Evolutionary conservation across 2,113 vertebrate genomes (phyloP), one percentile per base, ranked within the genome.

Genomic region (Vimba vimba): DNA sequence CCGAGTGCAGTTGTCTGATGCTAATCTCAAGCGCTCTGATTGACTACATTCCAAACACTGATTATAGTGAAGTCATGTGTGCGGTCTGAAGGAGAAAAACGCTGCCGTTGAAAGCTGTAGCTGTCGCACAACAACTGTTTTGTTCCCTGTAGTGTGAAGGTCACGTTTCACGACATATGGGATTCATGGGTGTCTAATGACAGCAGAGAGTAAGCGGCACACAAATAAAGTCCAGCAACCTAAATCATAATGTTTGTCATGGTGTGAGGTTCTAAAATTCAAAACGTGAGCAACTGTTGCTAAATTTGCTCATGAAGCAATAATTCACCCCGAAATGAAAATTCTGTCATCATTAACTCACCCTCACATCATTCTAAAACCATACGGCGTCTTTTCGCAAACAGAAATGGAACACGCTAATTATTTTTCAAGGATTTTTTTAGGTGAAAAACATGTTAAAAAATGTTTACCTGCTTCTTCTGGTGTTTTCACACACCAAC

Each of bases 41-140:
- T 47, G 60, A 36, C 60, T 83, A 71, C 47, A 81, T 62, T 75
- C 77, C 60, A 50, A 45, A 39, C 62, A 62, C 43, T 86, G 85
- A 86, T 86, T 86, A 86, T 17, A 64, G 45, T 82, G 57, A 71
- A 82, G 79, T 83, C 81, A 82, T 80, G 71, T 66, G 78, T 82
- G 62, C 15, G n/a, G 79, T 55, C 79, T 82, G 27, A 69, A 69
- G 62, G 27, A 82, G 68, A 43, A 64, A 81, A 82, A 33, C 47
- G 52, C 59, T 83, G 52, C 69, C 55, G 30, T 45, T 55, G 23
- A 69, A 83, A 76, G 71, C 57, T 75, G 30, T 82, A 60, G 43
- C 57, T 27, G 23, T 43, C 45, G 12, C 60, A 39, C 13, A 55
- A 43, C 57, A 82, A 76, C 69, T 82, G 55, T 57, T 57, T 57